Base-by-base conservation (phyloP, 2,113 vertebrate species). In the Gasterosteus nipponicus region DNA sequence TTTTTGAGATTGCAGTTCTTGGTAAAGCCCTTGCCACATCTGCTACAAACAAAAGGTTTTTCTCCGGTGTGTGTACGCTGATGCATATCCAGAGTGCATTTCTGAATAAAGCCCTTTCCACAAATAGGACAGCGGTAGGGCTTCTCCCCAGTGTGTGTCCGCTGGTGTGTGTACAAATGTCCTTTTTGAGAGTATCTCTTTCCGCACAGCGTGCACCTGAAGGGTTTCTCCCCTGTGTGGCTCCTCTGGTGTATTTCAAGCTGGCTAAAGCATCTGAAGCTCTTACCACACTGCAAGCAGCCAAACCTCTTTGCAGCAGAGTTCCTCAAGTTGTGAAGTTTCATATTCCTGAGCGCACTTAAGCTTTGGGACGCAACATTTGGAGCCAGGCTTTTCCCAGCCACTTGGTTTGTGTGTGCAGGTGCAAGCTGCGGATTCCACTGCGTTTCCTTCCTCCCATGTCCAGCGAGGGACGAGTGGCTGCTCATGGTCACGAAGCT, bases 31-130 rank as follows among this genome's bases (percentile, higher is more conserved):
- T 94, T 94, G 5, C 94, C 94, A 81, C 94, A 94, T 64, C 92
- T 90, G 9, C 80, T 62, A 73, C 93, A 94, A 69, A 91, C 83
- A 80, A 92, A 94, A 31, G 94, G 93, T 71, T 93, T 94, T 78
- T 94, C 94, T 77, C 94, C 94, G 0, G 93, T 94, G 91, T 94
- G 94, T 46, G 93, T 94, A 7, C 92, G 91, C 86, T 93, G 91
- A 78, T 94, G 94, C 94, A 94, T 94, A 62, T 94, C 94, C 1
- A 94, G 89, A 26, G 94, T 94, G 77, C 94, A 94, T 80, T 94
- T 94, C 85, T 94, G 94, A 73, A 94, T 94, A n/a, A 94, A 94
- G 19, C 93, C 93, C 82, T 94, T 94, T 49, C 91, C 93, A 65
- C 94, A 94, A 77, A 93, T 68, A 8, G 88, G 82, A 84, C 94